These are phyloP conservation scores for Hemicentrotus pulcherrimus DNA, from an alignment of 35 echinoderm and acorn worm genomes.

Conservation along the genomic window DNA sequence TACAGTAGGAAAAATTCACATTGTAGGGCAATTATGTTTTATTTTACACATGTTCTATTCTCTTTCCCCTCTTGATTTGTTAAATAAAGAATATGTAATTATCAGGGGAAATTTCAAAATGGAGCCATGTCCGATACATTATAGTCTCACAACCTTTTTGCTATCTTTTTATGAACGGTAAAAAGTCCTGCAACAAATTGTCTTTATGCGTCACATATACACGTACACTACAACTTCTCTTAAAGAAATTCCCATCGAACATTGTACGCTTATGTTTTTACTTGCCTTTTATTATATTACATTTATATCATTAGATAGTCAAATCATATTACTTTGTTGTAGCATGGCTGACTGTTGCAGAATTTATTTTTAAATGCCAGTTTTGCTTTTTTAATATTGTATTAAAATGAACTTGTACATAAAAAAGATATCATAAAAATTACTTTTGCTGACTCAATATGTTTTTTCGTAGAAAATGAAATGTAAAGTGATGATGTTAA, in stretches of 20 bases:
- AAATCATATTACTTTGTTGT: background rate
- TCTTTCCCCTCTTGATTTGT: no score
- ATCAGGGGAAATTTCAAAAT: no score
- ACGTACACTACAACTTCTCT: background rate
- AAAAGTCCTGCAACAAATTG: background rate
- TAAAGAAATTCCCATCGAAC: background rate
- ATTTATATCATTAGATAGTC: background rate
- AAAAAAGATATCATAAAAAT: background rate
- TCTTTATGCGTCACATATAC: background rate
- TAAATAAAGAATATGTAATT: no score
- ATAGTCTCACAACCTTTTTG: background rate
- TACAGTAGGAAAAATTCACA: no score
- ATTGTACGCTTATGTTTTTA: background rate
- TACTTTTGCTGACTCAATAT: background rate
- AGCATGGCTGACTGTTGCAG: background rate
- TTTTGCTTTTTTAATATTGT: background rate
- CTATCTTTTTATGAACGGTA: background rate
- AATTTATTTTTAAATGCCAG: slow-evolving; percentile 2
- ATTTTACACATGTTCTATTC: no score
- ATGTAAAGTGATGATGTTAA: background rate
- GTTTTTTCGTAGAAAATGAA: background rate
- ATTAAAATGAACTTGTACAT: background rate
- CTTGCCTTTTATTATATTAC: background rate
- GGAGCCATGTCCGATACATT: no score
- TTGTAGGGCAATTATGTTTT: no score